Conservation (phyloP, 2,888 invertebrate species). For the Ophion ellenae region DNA sequence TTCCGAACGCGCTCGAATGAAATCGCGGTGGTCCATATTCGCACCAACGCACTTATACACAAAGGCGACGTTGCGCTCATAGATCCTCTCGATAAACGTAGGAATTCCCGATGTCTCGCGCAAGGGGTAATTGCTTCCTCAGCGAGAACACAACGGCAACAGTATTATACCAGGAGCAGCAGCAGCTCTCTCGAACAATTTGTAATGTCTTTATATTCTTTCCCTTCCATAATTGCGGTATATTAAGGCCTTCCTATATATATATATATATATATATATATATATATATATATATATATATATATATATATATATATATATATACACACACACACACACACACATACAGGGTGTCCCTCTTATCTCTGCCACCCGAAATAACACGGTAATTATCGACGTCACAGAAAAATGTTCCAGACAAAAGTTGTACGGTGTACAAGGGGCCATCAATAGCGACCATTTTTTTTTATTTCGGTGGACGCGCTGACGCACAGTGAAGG, state of each 20-base stretch:
- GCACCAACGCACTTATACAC: not conserved
- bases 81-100: conserved; percentile 54
- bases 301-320: no score
- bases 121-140: conserved; percentile 51
- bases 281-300: not conserved
- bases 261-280: not conserved
- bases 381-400: no score
- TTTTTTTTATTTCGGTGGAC: no score
- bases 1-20: not conserved
- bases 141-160: conserved; percentile 19
- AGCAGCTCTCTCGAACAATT: conserved; percentile 49
- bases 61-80: conserved; percentile 5
- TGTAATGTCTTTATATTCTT: conserved; percentile 55
- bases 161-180: conserved; percentile 1
- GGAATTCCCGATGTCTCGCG: conserved; percentile 43
- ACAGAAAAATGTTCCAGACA: no score
- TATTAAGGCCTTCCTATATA: not conserved
- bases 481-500: no score
- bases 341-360: no score
- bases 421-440: no score
- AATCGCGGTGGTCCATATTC: conserved; percentile 18
- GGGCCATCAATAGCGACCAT: no score
- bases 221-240: conserved; percentile 18
- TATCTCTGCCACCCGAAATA: no score
- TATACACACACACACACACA: no score